These are phyloP conservation scores for Otolemur crassicaudatus DNA, from an alignment of 2,797 vertebrate genomes.

Conservation along the genomic window DNA sequence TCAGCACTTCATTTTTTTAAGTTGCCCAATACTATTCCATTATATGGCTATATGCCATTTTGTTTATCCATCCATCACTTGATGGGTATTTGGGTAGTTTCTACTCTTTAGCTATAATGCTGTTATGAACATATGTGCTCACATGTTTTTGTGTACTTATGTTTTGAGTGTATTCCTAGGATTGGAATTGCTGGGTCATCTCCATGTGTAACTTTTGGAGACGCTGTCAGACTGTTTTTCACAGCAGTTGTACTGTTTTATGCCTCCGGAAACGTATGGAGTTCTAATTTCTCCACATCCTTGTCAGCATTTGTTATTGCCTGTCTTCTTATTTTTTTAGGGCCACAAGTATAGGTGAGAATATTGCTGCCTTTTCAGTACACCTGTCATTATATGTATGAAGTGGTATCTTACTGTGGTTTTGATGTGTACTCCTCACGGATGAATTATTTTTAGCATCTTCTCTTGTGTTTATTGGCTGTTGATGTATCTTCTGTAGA, in stretches of 20 bases:
- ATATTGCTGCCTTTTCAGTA: neutral
- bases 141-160: neutral
- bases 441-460: neutral
- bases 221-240: neutral
- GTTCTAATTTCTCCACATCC: neutral
- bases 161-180: neutral
- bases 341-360: too few relatives aligned
- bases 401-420: neutral
- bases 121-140: neutral
- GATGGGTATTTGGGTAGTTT: neutral
- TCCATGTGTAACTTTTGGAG: neutral
- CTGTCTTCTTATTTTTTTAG: neutral
- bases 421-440: conserved; percentile 8
- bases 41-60: neutral
- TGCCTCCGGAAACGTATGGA: neutral
- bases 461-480: neutral
- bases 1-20: conserved; percentile 19
- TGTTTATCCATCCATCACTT: neutral
- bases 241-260: neutral
- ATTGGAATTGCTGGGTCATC: neutral
- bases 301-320: neutral
- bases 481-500: neutral
- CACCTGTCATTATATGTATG: neutral
- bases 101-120: neutral
- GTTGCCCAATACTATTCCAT: neutral